phyloP scores from a whole-genome alignment of 2,113 vertebrate species.

The Indicator maculatus region DNA sequence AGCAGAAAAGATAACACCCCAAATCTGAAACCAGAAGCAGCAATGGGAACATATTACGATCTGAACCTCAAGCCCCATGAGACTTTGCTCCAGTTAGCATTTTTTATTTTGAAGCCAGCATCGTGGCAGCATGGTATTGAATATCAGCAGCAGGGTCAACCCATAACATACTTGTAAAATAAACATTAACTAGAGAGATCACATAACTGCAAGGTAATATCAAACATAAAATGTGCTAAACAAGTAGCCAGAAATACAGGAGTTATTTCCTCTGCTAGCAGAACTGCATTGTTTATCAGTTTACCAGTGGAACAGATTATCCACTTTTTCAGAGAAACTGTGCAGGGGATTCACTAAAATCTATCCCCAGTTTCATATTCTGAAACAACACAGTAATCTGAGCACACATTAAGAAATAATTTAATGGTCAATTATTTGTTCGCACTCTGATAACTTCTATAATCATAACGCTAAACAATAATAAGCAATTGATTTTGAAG shows the following conservation, averaged over 20 bases:
- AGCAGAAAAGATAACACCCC: too few species aligned
- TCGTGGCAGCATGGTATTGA: too few species aligned
- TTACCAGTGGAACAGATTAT: background rate
- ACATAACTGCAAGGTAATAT: background rate
- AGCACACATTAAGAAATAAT: background rate
- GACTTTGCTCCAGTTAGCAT: too few species aligned
- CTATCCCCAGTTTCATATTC: background rate
- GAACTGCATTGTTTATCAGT: background rate
- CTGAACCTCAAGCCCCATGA: too few species aligned
- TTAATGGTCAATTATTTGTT: slow-evolving; percentile 6
- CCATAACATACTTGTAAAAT: background rate
- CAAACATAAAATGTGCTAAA: background rate
- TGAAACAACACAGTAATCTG: background rate
- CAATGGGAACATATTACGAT: too few species aligned
- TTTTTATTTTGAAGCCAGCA: too few species aligned
- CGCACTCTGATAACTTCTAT: background rate
- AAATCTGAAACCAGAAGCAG: too few species aligned
- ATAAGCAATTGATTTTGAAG: background rate
- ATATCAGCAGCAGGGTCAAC: too few species aligned
- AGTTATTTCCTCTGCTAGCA: background rate
- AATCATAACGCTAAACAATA: background rate
- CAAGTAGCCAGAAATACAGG: background rate
- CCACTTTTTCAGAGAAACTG: background rate
- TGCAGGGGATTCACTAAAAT: background rate
- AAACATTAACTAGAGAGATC: background rate